A percentile compares a stretch with the other conserved stretches of the same genome.
phyloP scores from a whole-genome alignment of 2,888 invertebrate species.

The Gibbula magus region DNA sequence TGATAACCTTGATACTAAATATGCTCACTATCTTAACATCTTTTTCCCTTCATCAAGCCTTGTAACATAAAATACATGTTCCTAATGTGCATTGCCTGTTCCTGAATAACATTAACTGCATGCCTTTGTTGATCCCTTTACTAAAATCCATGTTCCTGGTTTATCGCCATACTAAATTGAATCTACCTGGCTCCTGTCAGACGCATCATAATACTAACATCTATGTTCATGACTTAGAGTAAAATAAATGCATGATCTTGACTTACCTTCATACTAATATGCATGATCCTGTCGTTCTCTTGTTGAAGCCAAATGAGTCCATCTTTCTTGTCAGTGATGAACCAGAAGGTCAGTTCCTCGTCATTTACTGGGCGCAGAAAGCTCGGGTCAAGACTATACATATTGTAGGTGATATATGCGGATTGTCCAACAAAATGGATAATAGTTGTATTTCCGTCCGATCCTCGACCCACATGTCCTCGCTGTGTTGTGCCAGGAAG shows the following conservation, averaged over 20 bases:
- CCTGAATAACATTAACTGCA: too few species aligned
- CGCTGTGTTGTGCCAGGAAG: constrained; percentile 15
- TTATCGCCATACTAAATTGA: background rate
- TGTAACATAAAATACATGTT: too few species aligned
- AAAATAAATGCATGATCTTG: too few species aligned
- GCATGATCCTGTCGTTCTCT: constrained; percentile 51
- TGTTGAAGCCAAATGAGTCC: constrained; percentile 71
- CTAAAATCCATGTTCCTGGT: background rate
- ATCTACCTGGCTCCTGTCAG: too few species aligned
- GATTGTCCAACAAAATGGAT: constrained; percentile 53
- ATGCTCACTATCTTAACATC: too few species aligned
- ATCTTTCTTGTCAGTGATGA: constrained; percentile 58
- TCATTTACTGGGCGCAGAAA: constrained; percentile 45
- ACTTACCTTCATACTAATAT: constrained; percentile 67
- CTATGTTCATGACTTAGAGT: too few species aligned
- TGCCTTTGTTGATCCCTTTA: too few species aligned
- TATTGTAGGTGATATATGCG: constrained; percentile 60
- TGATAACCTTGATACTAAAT: too few species aligned
- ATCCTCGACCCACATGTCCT: constrained; percentile 19
- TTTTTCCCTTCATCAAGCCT: too few species aligned
- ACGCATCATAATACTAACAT: too few species aligned
- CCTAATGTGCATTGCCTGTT: too few species aligned
- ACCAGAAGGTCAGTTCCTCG: constrained; percentile 59
- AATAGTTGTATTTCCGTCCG: constrained; percentile 42
- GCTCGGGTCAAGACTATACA: constrained; percentile 46